Percentiles rank a stretch among this genome's conserved stretches.
These are phyloP conservation scores for Rhagium mordax DNA, from an alignment of 2,888 invertebrate species.

Conservation along the genomic window DNA sequence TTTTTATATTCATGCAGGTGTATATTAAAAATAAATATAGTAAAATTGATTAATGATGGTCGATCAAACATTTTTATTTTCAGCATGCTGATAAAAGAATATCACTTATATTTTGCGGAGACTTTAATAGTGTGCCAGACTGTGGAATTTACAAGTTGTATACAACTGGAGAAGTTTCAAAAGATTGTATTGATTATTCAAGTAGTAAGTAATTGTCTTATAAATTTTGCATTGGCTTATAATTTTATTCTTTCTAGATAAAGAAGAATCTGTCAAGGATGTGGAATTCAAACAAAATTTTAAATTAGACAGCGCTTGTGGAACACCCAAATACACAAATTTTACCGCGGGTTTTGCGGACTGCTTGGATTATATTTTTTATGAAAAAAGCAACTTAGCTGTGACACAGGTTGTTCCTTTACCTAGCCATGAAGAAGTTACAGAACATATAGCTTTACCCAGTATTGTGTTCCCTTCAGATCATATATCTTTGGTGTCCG, in stretches of 20 bases:
- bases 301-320: slow-evolving; percentile 84
- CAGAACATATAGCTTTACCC: slow-evolving; percentile 84
- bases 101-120: slow-evolving; percentile 89
- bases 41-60: no score
- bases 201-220: slow-evolving; percentile 77
- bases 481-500: slow-evolving; percentile 91
- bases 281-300: slow-evolving; percentile 79
- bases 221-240: slow-evolving; percentile 21
- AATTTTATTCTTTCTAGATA: slow-evolving; percentile 70
- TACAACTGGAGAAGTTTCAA: slow-evolving; percentile 79
- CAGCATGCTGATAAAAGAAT: slow-evolving; percentile 70
- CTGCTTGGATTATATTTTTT: slow-evolving; percentile 94
- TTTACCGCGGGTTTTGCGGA: slow-evolving; percentile 88
- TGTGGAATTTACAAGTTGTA: slow-evolving; percentile 88
- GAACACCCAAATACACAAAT: slow-evolving; percentile 89
- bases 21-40: no score
- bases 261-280: slow-evolving; percentile 76
- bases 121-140: slow-evolving; percentile 92
- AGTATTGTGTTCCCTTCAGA: slow-evolving; percentile 94
- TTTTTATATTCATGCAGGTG: no score
- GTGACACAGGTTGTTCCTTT: slow-evolving; percentile 85
- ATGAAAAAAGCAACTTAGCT: slow-evolving; percentile 77
- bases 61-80: no score
- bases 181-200: slow-evolving; percentile 81
- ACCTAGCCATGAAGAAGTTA: slow-evolving; percentile 85